Evolutionary conservation across 1,140 invertebrate species (phyloP), one percentile per base, ranked within the genome.

Genomic region (Macrostomum lignano): DNA sequence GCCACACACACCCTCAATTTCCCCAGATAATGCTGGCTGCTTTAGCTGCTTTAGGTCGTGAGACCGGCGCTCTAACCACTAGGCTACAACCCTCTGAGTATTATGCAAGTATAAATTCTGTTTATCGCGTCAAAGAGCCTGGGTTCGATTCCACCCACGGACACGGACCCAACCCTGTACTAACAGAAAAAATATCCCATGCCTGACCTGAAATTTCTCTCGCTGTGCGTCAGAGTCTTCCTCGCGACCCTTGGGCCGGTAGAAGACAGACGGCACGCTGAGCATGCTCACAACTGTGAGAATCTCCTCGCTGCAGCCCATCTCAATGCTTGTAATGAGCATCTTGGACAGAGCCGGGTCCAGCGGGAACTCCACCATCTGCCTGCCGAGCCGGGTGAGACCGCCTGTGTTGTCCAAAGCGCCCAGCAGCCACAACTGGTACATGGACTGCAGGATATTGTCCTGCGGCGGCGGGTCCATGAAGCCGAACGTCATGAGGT

Each of bases 381-480:
- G 77, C 4, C 84, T 57, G 0, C 91, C 88, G 1, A 94, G 58
- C 2, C 73, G 63, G 0, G 86, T 93, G 14, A 63, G 55, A 14
- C 69, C 62, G 2, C 88, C 91, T 0, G 81, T 88, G 48, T 94
- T 81, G 57, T 98, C 86, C 10, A 98, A 54, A 0, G 91, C 88
- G 14, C 86, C 82, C 7, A 98, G 61, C 38, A 93, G 93, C 91
- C 91, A 98, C 21, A 98, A 56, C 51, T 96, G 88, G 59, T 94
- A 98, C 62, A 98, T 72, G 0, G 91, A 98, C 59, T 98, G 96
- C 7, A 96, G 60, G 48, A 98, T 91, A 45, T 94, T 98, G 51
- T 96, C 88, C 66, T 81, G 73, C 3, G 91, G 88, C 5, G 91
- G 88, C 7, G 88, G 82, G 52, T 98, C 91, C 91, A 98, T 98